Base-by-base conservation (phyloP, 2,113 vertebrate genomes). In the Dasyurus viverrinus region DNA sequence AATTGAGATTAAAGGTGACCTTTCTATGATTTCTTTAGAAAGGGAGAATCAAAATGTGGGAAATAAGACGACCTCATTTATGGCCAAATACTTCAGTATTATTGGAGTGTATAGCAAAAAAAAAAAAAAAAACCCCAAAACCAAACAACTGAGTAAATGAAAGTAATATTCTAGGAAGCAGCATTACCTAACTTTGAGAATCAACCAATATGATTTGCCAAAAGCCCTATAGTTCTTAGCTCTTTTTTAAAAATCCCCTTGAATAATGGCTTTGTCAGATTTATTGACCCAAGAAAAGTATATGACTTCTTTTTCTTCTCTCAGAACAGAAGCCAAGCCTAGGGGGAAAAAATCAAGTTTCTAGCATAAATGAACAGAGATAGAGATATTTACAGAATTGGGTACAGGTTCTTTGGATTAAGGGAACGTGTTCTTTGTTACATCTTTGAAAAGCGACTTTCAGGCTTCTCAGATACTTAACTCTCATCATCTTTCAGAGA, bases 161-260 rank as follows among this genome's bases (percentile, higher is more conserved):
- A 98, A 98, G 98, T 98, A 98, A 98, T 98, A 97, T 97, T 97
- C 97, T 95, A 95, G 98, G 98, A 98, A 98, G 98, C 97, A 97
- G 98, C 97, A 97, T 95, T 95, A 96, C 92, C 93, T 54, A 12
- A 97, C 98, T 96, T 98, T 96, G 90, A 96, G 92, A 97, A 98
- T 93, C 95, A 97, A 96, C 97, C 98, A 98, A 98, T 98, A 96
- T 98, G 98, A 98, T 98, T 98, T 98, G 95, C 97, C 57, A 96
- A 97, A 90, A 98, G 96, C 97, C 84, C 96, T 96, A 89, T 97
- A 98, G 94, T 98, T 98, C 93, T 98, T 98, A 98, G 98, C 98
- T 98, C 54, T 91, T 36, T 84, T 42, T 42, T 4, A 42, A 8
- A 76, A 42, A 42, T 84, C 7, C n/a, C 6, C 90, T 22, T 53